These are phyloP conservation scores for Asbolus verrucosus DNA, from an alignment of 1,140 invertebrate species.

Conservation along the genomic window DNA sequence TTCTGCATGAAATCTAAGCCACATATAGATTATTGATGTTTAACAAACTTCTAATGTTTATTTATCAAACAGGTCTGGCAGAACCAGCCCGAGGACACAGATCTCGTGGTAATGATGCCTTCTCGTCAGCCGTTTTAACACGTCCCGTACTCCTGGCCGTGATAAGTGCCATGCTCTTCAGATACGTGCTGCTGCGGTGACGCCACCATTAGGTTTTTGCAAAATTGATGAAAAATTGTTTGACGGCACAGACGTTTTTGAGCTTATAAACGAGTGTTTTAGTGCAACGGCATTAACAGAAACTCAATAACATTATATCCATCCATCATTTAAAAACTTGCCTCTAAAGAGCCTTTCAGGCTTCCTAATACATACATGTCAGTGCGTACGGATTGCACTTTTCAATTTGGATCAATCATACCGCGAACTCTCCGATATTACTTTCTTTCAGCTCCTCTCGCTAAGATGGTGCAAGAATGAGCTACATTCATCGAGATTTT, in stretches of 20 bases:
- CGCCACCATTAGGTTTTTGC: slow-evolving; percentile 1
- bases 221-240: not conserved
- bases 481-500: too few species aligned
- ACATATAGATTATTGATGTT: too few species aligned
- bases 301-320: slow-evolving; percentile 46
- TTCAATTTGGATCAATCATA: slow-evolving; percentile 43
- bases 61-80: slow-evolving; percentile 61
- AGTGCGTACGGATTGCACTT: slow-evolving; percentile 36
- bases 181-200: slow-evolving; percentile 35
- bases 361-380: slow-evolving; percentile 41
- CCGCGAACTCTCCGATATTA: slow-evolving; percentile 32
- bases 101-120: slow-evolving; percentile 56
- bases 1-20: too few species aligned
- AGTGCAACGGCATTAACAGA: slow-evolving; percentile 24
- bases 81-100: slow-evolving; percentile 62
- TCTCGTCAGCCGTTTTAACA: slow-evolving; percentile 44
- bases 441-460: too few species aligned
- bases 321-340: slow-evolving; percentile 48
- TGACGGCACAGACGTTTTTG: slow-evolving; percentile 5
- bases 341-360: slow-evolving; percentile 22
- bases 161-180: slow-evolving; percentile 19
- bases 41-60: too few species aligned
- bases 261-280: slow-evolving; percentile 20
- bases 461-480: too few species aligned
- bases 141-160: slow-evolving; percentile 20